Evolutionary conservation across 2,113 vertebrate genomes (phyloP), one percentile per base, ranked within the genome.

Genomic region (Marmota monax): DNA sequence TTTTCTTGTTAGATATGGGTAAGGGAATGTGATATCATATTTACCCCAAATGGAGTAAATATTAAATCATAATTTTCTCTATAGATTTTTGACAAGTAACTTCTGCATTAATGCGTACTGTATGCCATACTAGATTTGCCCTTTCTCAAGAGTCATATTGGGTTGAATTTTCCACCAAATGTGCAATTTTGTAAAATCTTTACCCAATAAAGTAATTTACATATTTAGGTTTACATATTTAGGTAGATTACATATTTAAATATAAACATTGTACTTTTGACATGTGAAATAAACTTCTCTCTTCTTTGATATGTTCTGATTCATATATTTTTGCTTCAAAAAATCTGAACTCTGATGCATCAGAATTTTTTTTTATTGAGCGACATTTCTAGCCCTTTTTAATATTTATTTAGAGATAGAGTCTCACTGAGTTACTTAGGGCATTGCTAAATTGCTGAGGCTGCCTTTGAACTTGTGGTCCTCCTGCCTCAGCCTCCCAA

Each of bases 21-120:
- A 94, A 98, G 97, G 23, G 56, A 96, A 69, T 61, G 5, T 95
- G 94, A 53, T 63, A 95, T 92, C 89, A 93, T 7, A 5, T 94
- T 82, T 78, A 96, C 97, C 72, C 67, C 93, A 97, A 95, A 78
- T 87, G 89, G 69, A 58, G 42, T 94, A 97, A 96, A 95, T 95
- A 87, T 95, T 80, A 74, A 96, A 94, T 83, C 58, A n/a, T 95
- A 83, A 82, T 70, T 5, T 72, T 51, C 12, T 51, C 48, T 92
- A 67, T 96, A 95, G 23, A 61, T 97, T 97, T 16, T 95, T 97
- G 96, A 98, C 45, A 88, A 95, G 94, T 83, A 89, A 69, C 42
- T 84, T 96, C 51, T 97, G 14, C 70, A 77, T 82, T 96, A 96
- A 89, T 56, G 16, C 34, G 73, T 97, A 94, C 34, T 90, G 0